Base-by-base conservation (phyloP, 2,797 vertebrate genomes). In the Pipistrellus pipistrellus region DNA sequence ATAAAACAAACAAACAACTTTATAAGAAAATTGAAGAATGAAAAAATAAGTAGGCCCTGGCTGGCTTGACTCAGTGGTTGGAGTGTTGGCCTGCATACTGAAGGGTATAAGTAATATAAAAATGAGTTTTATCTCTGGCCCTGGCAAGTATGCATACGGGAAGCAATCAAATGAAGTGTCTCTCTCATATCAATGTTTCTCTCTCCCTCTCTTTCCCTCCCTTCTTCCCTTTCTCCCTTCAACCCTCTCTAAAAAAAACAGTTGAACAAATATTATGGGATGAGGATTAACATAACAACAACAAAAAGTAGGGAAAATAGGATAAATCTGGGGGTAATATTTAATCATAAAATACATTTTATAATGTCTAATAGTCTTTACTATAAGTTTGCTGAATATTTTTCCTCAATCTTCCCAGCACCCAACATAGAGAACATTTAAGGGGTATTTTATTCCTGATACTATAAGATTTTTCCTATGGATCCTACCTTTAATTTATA, bases 21-120 rank as follows among this genome's bases (percentile, higher is more conserved):
- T 85, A 8, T 75, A 88, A 90, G 17, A 85, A 85, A 82, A 85
- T 46, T 90, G 35, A 8, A 88, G 32, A 92, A 75, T 51, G 21
- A 25, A 25, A 72, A 83, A 88, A 55, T 92, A 90, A 55, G 18
- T 73, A 53, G 4, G 15, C 59, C 59, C 59, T 62, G 27, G 59
- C 27, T 1, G 1, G 57, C 57, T 62, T 62, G 57, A 30, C 57
- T 62, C 25, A 14, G 59, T 62, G 59, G 27, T 30, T 62, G 27
- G 59, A 62, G 25, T 62, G 27, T 62, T 62, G 6, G 27, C 59
- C 27, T 62, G 59, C 0, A 2, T 30, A 62, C 59, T 7, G 27
- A 62, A 27, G 59, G 59, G 27, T 30, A 14, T 12, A 6, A 30
- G 12, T 62, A 30, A 62, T 30, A 62, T 14, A 62, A 62, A 62